phyloP scores from a whole-genome alignment of 2,888 invertebrate genomes.

The Apotomis turbidana region DNA sequence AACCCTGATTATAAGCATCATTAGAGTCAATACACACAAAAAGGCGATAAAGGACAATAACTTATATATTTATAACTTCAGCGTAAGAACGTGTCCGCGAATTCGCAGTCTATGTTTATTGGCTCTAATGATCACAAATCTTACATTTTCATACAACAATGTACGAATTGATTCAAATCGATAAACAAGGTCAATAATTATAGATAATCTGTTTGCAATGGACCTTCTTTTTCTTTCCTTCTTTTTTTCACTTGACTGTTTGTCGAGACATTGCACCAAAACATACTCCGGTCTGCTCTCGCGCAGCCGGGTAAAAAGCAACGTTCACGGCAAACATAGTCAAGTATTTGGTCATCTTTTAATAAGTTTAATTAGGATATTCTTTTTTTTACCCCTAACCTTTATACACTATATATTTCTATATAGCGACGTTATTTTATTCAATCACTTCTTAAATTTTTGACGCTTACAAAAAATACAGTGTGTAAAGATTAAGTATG shows the following conservation, averaged over 20 bases:
- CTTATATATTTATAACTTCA: background rate
- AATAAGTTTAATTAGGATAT: background rate
- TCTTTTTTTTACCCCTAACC: background rate
- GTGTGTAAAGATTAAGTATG: too few relatives aligned
- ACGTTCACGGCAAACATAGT: background rate
- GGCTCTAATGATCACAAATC: background rate
- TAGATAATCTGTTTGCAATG: background rate
- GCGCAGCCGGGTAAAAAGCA: too few relatives aligned
- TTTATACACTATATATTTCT: too few relatives aligned
- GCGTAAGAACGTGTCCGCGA: background rate
- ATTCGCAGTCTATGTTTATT: background rate
- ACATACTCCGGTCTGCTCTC: too few relatives aligned
- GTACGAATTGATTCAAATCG: conserved; percentile 5
- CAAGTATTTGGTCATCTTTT: background rate
- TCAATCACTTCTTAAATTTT: too few relatives aligned
- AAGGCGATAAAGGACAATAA: too few relatives aligned
- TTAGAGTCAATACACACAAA: too few relatives aligned
- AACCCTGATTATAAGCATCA: too few relatives aligned
- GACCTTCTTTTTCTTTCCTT: conserved; percentile 3
- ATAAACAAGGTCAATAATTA: background rate
- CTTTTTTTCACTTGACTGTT: too few relatives aligned
- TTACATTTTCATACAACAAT: conserved; percentile 11
- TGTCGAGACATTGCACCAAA: too few relatives aligned
- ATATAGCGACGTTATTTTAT: too few relatives aligned
- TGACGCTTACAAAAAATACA: too few relatives aligned